Conservation (phyloP, 1,140 invertebrate genomes). For the Copidosoma floridanum region DNA sequence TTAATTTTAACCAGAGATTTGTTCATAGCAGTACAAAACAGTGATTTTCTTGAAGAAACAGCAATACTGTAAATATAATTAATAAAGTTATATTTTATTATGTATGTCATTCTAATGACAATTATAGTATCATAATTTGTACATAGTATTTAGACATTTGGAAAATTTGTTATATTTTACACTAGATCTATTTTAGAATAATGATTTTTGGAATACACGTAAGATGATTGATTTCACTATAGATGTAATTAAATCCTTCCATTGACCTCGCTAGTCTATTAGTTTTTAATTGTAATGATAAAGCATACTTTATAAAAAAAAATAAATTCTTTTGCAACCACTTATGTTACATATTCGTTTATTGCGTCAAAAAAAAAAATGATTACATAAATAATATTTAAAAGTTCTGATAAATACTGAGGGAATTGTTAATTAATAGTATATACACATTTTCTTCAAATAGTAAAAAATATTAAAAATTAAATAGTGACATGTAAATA, state of each 20-base stretch:
- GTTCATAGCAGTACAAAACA: too few relatives aligned
- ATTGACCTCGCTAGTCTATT: constrained; percentile 14
- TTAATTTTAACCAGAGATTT: not conserved
- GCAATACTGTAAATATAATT: not conserved
- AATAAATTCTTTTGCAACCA: constrained; percentile 35
- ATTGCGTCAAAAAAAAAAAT: too few relatives aligned
- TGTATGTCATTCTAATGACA: constrained; percentile 3
- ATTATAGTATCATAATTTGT: not conserved
- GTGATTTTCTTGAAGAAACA: too few relatives aligned
- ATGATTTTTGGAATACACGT: too few relatives aligned
- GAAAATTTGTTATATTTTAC: too few relatives aligned
- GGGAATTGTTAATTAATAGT: not conserved
- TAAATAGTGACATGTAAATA: constrained; percentile 5
- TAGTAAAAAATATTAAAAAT: not conserved
- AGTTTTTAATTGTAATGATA: constrained; percentile 24
- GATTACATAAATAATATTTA: too few relatives aligned
- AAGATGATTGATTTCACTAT: too few relatives aligned
- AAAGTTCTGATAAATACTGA: not conserved
- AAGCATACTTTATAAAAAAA: constrained; percentile 21
- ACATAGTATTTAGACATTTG: too few relatives aligned
- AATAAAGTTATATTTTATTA: constrained; percentile 3
- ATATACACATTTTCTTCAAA: too few relatives aligned
- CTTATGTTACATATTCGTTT: too few relatives aligned
- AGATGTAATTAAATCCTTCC: too few relatives aligned
- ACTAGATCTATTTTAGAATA: too few relatives aligned